Percentiles rank a stretch among this genome's conserved stretches.
Conservation (phyloP, 1,140 invertebrate species). For the Heliconius hermathena region DNA sequence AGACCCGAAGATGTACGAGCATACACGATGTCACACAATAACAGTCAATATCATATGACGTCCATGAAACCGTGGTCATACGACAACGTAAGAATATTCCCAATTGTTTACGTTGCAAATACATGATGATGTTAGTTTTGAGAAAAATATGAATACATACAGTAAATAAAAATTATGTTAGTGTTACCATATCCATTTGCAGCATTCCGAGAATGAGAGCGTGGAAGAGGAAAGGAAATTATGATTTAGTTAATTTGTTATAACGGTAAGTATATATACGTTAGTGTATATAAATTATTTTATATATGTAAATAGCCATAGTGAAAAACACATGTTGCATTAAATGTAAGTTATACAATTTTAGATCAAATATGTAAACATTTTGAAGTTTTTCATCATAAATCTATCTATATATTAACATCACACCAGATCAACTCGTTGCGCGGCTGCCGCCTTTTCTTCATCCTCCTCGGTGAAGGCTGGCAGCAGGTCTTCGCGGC, state of each 20-base stretch:
- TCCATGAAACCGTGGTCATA: neutral
- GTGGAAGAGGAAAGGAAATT: slow-evolving; percentile 30
- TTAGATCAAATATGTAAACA: no score
- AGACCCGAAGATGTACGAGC: neutral
- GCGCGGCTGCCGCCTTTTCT: slow-evolving; percentile 82
- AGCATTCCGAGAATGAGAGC: slow-evolving; percentile 53
- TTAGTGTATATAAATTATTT: no score
- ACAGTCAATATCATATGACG: no score
- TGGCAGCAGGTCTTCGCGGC: slow-evolving; percentile 96
- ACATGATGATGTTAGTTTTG: no score
- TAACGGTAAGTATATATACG: neutral
- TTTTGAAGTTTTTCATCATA: no score
- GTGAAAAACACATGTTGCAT: no score
- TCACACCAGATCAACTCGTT: neutral
- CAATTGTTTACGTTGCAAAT: no score
- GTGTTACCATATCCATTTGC: slow-evolving; percentile 62
- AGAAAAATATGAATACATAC: neutral
- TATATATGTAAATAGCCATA: no score
- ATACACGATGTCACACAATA: neutral
- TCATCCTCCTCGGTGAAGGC: slow-evolving; percentile 97
- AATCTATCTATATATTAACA: neutral
- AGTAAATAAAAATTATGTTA: neutral
- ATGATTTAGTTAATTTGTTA: neutral
- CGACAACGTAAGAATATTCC: neutral
- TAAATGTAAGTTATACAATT: no score